Evolutionary conservation across 1,140 invertebrate species (phyloP).

Genomic region (Pogonomyrmex californicus): DNA sequence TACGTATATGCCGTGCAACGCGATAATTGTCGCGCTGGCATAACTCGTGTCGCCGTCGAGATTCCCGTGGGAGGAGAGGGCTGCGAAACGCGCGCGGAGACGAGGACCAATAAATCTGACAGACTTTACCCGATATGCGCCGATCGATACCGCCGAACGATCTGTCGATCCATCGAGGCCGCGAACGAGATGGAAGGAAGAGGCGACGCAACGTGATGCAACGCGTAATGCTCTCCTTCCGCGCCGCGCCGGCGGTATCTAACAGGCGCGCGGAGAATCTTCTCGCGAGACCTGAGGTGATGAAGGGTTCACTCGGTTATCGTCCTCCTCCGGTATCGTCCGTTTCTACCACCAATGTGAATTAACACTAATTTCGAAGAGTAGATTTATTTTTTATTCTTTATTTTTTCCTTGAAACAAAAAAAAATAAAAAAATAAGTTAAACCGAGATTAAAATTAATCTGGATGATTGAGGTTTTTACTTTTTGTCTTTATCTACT

Average conservation of each 20-base stretch:
- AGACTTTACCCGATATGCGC: slow-evolving; percentile 29
- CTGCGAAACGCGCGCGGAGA: not conserved
- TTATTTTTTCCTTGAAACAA: too few relatives aligned
- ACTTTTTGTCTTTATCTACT: too few relatives aligned
- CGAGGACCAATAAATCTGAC: slow-evolving; percentile 22
- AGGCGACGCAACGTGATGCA: not conserved
- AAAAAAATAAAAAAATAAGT: too few relatives aligned
- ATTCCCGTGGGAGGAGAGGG: slow-evolving; percentile 3
- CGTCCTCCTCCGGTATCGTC: too few relatives aligned
- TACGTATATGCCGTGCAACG: not conserved
- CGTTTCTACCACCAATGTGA: too few relatives aligned
- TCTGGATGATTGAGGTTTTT: too few relatives aligned
- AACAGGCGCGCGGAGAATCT: not conserved
- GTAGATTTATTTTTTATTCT: too few relatives aligned
- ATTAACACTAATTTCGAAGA: too few relatives aligned
- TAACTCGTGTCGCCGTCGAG: not conserved
- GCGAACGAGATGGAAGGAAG: not conserved
- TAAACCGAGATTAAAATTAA: too few relatives aligned
- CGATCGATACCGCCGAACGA: slow-evolving; percentile 68
- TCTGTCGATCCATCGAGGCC: slow-evolving; percentile 69
- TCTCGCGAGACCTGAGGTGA: too few relatives aligned
- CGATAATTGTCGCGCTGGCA: not conserved
- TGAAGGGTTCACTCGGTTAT: not conserved
- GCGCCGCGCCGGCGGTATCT: slow-evolving; percentile 6
- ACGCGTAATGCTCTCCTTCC: not conserved